A percentile compares a stretch with the other conserved stretches of the same genome.
Evolutionary conservation across 2,113 vertebrate species (phyloP).

Genomic region (Coturnix japonica): DNA sequence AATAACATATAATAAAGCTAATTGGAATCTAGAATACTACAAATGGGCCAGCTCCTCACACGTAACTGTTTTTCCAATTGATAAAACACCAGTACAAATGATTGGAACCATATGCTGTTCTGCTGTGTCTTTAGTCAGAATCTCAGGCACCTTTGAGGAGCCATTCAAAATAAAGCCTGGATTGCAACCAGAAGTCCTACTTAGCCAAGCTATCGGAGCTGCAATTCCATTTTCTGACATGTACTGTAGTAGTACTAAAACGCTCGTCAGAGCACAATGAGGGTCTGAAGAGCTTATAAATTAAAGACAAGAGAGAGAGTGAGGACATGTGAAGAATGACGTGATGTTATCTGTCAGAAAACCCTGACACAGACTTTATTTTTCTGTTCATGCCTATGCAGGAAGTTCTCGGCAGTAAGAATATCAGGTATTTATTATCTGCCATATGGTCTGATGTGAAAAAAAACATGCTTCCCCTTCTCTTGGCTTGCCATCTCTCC

Average conservation of each 20-base stretch:
- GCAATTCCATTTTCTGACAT: not conserved
- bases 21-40: not conserved
- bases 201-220: not conserved
- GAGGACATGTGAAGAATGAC: not conserved
- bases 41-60: not conserved
- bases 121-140: not conserved
- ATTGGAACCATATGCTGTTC: not conserved
- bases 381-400: constrained; percentile 20
- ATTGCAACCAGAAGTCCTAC: not conserved
- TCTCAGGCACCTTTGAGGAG: not conserved
- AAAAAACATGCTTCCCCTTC: not conserved
- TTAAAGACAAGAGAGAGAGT: not conserved
- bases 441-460: constrained; percentile 15
- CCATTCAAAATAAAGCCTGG: not conserved
- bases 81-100: not conserved
- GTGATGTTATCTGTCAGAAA: not conserved
- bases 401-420: not conserved
- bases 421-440: constrained; percentile 5
- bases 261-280: not conserved
- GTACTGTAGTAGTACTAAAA: not conserved
- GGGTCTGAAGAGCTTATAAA: not conserved
- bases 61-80: not conserved
- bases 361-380: not conserved
- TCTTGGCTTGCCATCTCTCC: not conserved
- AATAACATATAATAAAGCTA: not conserved